Conservation (phyloP, 2,888 invertebrate genomes). For the Drosophila hawaiiensis region DNA sequence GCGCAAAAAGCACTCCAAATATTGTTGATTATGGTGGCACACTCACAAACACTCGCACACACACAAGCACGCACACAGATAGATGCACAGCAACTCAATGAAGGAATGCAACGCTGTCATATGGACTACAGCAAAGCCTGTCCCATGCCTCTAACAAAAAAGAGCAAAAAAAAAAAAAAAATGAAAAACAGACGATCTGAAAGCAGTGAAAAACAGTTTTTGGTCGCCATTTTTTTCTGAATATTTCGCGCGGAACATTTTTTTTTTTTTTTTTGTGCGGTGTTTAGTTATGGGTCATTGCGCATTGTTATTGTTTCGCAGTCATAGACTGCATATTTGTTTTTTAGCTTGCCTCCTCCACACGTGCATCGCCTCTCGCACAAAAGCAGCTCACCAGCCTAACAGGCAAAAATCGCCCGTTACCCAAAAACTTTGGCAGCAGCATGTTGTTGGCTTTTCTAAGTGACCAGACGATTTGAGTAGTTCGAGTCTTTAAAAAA, state of each 20-base stretch:
- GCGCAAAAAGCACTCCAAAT: constrained; percentile 76
- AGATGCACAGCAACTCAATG: constrained; percentile 24
- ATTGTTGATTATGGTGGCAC: constrained; percentile 71
- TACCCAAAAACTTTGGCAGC: constrained; percentile 27
- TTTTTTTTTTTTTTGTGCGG: constrained; percentile 33
- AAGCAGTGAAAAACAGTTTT: constrained; percentile 47
- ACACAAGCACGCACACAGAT: constrained; percentile 20
- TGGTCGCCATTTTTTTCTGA: constrained; percentile 34
- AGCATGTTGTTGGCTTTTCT: not conserved
- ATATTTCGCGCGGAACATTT: constrained; percentile 15
- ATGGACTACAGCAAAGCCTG: constrained; percentile 25
- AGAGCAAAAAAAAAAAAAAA: not conserved
- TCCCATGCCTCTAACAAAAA: constrained; percentile 20
- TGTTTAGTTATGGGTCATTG: constrained; percentile 78
- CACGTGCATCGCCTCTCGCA: not conserved
- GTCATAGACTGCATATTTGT: constrained; percentile 63
- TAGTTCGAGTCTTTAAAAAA: constrained; percentile 4
- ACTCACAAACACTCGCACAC: constrained; percentile 27
- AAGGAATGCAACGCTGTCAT: constrained; percentile 39
- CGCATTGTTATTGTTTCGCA: constrained; percentile 73
- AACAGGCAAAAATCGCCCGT: constrained; percentile 1
- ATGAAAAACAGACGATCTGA: constrained; percentile 18
- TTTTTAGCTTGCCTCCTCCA: constrained; percentile 35
- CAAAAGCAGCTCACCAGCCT: not conserved
- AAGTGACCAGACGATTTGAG: constrained; percentile 1